These are phyloP conservation scores for Bothrops jararaca DNA, from an alignment of 2,113 vertebrate genomes.

Conservation along the genomic window DNA sequence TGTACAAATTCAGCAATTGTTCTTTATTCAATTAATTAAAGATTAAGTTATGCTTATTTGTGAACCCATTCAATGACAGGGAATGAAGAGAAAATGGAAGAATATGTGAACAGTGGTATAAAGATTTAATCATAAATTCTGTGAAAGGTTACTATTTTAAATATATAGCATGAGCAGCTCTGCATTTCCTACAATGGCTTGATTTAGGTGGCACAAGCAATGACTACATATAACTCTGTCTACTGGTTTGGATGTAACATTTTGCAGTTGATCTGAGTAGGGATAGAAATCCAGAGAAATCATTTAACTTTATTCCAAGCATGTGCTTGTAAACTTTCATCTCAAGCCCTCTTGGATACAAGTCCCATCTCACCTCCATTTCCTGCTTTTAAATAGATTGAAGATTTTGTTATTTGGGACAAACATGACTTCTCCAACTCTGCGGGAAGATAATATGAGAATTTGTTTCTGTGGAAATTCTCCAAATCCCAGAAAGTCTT, in stretches of 20 bases:
- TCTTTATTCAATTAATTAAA: background rate
- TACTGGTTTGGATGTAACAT: background rate
- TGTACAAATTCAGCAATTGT: background rate
- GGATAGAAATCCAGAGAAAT: background rate
- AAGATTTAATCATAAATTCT: background rate
- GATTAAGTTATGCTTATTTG: background rate
- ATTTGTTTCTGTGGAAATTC: background rate
- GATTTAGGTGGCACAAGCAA: background rate
- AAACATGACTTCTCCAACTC: background rate
- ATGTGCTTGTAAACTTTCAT: background rate
- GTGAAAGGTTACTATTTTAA: background rate
- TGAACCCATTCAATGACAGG: background rate
- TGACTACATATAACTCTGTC: background rate
- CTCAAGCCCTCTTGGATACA: background rate
- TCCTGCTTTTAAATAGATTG: no score
- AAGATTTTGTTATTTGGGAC: background rate
- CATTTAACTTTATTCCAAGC: background rate
- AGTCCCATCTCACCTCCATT: no score
- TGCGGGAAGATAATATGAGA: background rate
- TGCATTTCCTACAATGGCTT: background rate
- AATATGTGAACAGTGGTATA: background rate
- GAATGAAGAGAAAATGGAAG: background rate
- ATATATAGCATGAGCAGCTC: background rate
- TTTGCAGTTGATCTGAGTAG: background rate
- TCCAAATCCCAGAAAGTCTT: background rate